Percentiles rank a stretch among this genome's conserved stretches.
Evolutionary conservation across 2,888 invertebrate species (phyloP).

Genomic region (Galeruca laticollis): DNA sequence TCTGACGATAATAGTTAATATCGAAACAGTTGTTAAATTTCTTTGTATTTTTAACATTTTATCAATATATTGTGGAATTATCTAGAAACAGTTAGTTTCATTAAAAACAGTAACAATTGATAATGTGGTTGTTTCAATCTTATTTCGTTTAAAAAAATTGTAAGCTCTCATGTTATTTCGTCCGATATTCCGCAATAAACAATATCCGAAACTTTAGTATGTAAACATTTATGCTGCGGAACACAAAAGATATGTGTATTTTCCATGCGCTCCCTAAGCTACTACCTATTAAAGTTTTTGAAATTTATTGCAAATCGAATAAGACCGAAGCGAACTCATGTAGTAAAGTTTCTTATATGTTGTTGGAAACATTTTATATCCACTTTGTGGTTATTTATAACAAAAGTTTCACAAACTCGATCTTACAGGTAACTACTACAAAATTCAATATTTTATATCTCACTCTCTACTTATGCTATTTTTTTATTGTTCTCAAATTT

Average conservation of each 20-base stretch:
- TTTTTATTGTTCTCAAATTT: not conserved
- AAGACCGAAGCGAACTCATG: slow-evolving; percentile 10
- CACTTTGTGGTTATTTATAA: slow-evolving; percentile 18
- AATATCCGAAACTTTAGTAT: not conserved
- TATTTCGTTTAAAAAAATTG: too few species aligned
- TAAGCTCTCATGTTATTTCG: too few species aligned
- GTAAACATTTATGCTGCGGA: not conserved
- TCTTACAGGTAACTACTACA: not conserved
- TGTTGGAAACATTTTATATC: slow-evolving; percentile 7
- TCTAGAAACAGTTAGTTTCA: too few species aligned
- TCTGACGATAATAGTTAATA: too few species aligned
- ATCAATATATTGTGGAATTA: too few species aligned
- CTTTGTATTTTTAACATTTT: too few species aligned
- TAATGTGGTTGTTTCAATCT: too few species aligned
- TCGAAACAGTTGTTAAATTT: too few species aligned
- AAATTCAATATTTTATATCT: not conserved
- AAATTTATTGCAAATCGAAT: slow-evolving; percentile 37
- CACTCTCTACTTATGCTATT: too few species aligned
- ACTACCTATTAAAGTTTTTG: slow-evolving; percentile 29
- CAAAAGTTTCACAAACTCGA: slow-evolving; percentile 18
- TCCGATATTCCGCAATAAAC: not conserved
- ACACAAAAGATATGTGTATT: slow-evolving; percentile 9
- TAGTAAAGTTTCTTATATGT: slow-evolving; percentile 19
- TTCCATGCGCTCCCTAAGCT: slow-evolving; percentile 17
- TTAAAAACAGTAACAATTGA: too few species aligned